Percentiles rank a stretch among this genome's conserved stretches.
These are phyloP conservation scores for Acrocephalus kingi DNA, from an alignment of 2,113 vertebrate genomes.

Conservation along the genomic window DNA sequence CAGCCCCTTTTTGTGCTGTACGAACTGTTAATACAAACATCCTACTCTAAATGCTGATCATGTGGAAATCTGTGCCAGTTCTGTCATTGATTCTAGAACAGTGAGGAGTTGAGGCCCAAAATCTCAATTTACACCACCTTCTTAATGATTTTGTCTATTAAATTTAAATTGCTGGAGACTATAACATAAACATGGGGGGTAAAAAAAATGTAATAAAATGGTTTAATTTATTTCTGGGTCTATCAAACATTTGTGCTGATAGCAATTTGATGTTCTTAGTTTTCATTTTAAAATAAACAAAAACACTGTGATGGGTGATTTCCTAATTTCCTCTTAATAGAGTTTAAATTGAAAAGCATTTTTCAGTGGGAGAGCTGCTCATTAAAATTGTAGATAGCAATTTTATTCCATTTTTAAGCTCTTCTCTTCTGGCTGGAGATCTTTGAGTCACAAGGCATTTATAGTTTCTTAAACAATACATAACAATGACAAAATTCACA, in stretches of 20 bases:
- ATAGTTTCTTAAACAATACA: neutral
- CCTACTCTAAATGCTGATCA: neutral
- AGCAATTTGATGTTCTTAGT: conserved; percentile 35
- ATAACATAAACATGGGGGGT: neutral
- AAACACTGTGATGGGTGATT: conserved; percentile 16
- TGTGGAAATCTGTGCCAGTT: neutral
- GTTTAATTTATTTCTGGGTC: conserved; percentile 36
- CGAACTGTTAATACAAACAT: neutral
- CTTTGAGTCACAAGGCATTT: conserved; percentile 20
- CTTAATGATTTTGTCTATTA: conserved; percentile 11
- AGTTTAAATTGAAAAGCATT: conserved; percentile 57
- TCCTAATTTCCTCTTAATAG: conserved; percentile 64
- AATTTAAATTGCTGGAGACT: neutral
- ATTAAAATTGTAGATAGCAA: conserved; percentile 49
- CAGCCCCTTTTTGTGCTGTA: neutral
- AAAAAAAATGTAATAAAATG: conserved; percentile 4
- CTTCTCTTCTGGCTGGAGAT: conserved; percentile 25
- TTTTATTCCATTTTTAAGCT: conserved; percentile 37
- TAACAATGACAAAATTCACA: neutral
- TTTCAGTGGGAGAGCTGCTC: conserved; percentile 29
- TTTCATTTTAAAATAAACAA: conserved; percentile 56
- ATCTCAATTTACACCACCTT: neutral
- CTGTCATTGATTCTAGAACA: neutral
- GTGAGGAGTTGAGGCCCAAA: neutral
- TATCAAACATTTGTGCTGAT: conserved; percentile 4